These are phyloP conservation scores for Alectura lathami DNA, from an alignment of 2,113 vertebrate genomes.

Conservation along the genomic window DNA sequence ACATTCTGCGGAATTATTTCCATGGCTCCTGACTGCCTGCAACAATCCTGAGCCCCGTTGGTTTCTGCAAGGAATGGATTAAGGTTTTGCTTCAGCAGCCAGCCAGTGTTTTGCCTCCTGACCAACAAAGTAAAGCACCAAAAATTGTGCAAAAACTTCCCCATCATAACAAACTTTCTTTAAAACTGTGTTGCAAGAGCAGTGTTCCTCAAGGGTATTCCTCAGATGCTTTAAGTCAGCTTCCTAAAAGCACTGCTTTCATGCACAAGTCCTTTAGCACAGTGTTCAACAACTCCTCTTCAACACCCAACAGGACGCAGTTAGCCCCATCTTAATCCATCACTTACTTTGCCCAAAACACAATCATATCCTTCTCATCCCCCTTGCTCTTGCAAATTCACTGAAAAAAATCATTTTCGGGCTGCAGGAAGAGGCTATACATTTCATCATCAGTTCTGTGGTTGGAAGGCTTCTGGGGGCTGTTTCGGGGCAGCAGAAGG, in stretches of 20 bases:
- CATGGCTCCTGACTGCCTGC: neutral
- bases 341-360: neutral
- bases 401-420: fast-evolving
- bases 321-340: neutral
- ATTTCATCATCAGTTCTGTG: fast-evolving
- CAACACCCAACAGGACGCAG: fast-evolving
- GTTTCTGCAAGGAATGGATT: neutral
- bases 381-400: neutral
- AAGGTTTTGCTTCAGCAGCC: neutral
- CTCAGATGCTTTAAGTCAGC: neutral
- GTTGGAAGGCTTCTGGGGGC: neutral
- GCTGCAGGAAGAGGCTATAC: neutral
- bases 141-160: neutral
- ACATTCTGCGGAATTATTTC: neutral
- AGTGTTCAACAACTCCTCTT: neutral
- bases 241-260: fast-evolving
- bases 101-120: neutral
- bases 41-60: neutral
- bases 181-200: neutral
- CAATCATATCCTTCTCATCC: neutral
- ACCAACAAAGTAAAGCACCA: neutral
- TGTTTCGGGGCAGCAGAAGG: neutral
- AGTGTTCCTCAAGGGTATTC: neutral
- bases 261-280: fast-evolving
- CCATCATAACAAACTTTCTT: conserved; percentile 6